Base-by-base conservation (phyloP, 2,888 invertebrate genomes). In the Griposia aprilina region DNA sequence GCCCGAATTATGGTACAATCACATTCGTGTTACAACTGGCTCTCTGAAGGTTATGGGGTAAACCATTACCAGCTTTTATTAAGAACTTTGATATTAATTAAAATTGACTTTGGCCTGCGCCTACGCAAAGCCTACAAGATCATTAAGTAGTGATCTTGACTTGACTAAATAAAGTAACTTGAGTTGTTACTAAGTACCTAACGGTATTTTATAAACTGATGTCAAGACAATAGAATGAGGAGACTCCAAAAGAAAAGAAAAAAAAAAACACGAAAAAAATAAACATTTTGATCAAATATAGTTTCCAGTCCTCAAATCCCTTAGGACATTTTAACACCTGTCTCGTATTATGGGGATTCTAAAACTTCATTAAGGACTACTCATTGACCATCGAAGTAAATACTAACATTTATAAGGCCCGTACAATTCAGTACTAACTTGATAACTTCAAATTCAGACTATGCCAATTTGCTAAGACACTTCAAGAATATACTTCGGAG, bases 1-100 rank as follows among this genome's bases (percentile, higher is more conserved):
- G 93, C 94, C 93, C 87, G 83, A 87, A 87, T 87, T 85, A 91
- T 92, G 91, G 91, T 93, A 91, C 87, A 90, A 84, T 92, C 89
- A 90, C 90, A 90, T 85, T 48, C 45, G 36, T 76, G 11, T 82
- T 80, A 67, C 74, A 79, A 77, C 85, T 85, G 83, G 85, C 82
- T 78, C 78, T 80, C 65, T 17, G 11, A 45, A 81, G 65, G 76
- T 69, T 71, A 52, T 67, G 7, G 36, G 20, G 7, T 17, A 48
- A 45, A 70, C 69, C 69, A 74, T 78, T 70, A 65, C 69, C 60
- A 74, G 30, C 3, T 41, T 60, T 55, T 73, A n/a, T 41, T 68
- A 13, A 17, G 20, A 65, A 62, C 45, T 15, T 60, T 23, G 52
- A 71, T 13, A 62, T n/a, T 60, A 8, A 57, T 71, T 60, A 8